Conservation (phyloP, 2,888 invertebrate species). For the Platynereis dumerilii region DNA sequence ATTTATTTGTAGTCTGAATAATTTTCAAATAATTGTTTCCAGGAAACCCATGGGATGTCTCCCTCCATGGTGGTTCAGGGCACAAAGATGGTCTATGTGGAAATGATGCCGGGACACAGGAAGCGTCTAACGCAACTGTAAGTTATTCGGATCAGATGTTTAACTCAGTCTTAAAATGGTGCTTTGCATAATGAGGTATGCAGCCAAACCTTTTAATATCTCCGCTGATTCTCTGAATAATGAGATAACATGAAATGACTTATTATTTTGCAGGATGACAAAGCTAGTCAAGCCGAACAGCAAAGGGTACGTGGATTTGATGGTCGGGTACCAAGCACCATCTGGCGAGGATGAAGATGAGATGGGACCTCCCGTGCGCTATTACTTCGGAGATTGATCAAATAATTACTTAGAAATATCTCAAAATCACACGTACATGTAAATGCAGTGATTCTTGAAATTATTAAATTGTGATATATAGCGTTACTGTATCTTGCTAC, state of each 20-base stretch:
- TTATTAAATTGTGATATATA: no score
- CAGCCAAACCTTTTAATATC: no score
- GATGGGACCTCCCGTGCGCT: conserved; percentile 39
- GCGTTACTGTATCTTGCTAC: no score
- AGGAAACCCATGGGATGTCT: conserved; percentile 54
- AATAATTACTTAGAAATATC: not conserved
- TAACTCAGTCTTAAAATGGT: no score
- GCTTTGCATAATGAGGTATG: no score
- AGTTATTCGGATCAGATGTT: conserved; percentile 34
- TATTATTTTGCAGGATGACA: conserved; percentile 48
- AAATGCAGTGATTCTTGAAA: no score
- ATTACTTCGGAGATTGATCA: conserved; percentile 20
- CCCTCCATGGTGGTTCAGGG: conserved; percentile 59
- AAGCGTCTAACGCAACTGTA: conserved; percentile 58
- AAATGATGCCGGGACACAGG: conserved; percentile 59
- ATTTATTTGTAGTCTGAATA: no score
- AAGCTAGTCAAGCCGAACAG: conserved; percentile 51
- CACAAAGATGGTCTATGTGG: conserved; percentile 61
- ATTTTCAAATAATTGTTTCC: conserved; percentile 27
- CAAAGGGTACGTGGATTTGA: conserved; percentile 55
- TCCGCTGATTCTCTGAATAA: not conserved
- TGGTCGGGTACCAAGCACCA: conserved; percentile 48
- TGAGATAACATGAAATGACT: conserved; percentile 3
- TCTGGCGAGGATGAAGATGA: conserved; percentile 21
- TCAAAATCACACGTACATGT: no score